Conservation (phyloP, 2,113 vertebrate species). For the Pica pica region DNA sequence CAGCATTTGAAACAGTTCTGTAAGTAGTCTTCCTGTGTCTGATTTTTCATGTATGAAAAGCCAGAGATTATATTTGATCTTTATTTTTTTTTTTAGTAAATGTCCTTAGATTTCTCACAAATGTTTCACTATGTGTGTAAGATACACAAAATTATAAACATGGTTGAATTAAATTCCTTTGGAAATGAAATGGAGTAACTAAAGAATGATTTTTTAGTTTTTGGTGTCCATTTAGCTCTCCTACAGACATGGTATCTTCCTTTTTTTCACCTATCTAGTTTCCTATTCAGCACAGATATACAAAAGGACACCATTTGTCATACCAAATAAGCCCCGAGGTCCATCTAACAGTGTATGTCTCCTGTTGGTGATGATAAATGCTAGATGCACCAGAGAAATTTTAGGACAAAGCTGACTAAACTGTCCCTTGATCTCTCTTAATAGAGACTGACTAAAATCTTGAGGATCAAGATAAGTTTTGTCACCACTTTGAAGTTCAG, state of each 20-base stretch:
- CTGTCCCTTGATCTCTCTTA: neutral
- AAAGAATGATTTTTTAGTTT: neutral
- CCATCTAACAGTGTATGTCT: neutral
- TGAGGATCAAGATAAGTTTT: neutral
- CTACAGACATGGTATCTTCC: neutral
- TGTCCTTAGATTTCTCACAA: neutral
- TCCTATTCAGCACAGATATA: neutral
- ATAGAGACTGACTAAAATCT: neutral
- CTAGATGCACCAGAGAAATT: neutral
- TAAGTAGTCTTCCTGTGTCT: neutral
- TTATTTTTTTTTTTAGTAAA: neutral
- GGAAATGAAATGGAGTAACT: neutral
- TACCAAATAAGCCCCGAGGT: neutral
- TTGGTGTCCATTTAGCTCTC: neutral
- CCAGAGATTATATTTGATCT: neutral
- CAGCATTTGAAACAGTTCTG: neutral
- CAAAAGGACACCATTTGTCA: neutral
- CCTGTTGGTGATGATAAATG: neutral
- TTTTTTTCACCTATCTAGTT: neutral
- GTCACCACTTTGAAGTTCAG: neutral
- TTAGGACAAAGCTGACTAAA: neutral
- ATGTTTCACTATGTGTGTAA: neutral
- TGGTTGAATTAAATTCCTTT: neutral
- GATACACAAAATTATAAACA: neutral
- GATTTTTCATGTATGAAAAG: neutral